Evolutionary conservation across 2,888 invertebrate species (phyloP), one percentile per base, ranked within the genome.

Genomic region (Tetragnatha montana): DNA sequence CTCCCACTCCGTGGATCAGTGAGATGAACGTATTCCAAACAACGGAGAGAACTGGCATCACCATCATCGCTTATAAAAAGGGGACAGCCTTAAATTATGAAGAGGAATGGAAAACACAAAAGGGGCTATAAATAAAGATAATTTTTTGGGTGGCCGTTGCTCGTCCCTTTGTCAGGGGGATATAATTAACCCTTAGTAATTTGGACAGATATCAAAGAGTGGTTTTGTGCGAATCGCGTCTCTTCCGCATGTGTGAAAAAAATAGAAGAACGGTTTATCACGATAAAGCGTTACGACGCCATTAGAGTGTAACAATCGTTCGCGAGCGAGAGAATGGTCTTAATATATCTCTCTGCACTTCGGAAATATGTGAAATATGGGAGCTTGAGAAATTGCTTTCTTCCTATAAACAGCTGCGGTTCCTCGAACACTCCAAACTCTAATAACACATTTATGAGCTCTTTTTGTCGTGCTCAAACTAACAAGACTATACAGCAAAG

Each of bases 181-280:
- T 76, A 76, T 76, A 76, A 76, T 76, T 76, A 76, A 76, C 76
- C 49, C 50, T 76, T 47, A 49, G 76, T 76, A n/a, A 76, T 76
- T 76, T 76, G 76, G 76, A 76, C 76, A 50, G 76, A 50, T 76
- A 76, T 76, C 76, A 76, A 76, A 76, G 76, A 10, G 50, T 76
- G 76, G 76, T 76, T 76, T 76, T 76, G 76, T 50, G 49, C 76
- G 60, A 76, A 76, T 49, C 76, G 35, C 35, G 49, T 76, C 50
- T 50, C 60, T 76, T 76, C 12, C 50, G 49, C 74, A 14, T 17
- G 14, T 35, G 17, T 22, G 76, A 76, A 50, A 50, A 76, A 76
- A 50, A n/a, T 50, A 6, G 60, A 12, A 4, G 60, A 60, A 60
- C 60, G 17, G 60, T 60, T 60, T 17, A 60, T 60, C 60, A 60